Conservation (phyloP, 2,113 vertebrate species). For the Aspidoscelis tigris region DNA sequence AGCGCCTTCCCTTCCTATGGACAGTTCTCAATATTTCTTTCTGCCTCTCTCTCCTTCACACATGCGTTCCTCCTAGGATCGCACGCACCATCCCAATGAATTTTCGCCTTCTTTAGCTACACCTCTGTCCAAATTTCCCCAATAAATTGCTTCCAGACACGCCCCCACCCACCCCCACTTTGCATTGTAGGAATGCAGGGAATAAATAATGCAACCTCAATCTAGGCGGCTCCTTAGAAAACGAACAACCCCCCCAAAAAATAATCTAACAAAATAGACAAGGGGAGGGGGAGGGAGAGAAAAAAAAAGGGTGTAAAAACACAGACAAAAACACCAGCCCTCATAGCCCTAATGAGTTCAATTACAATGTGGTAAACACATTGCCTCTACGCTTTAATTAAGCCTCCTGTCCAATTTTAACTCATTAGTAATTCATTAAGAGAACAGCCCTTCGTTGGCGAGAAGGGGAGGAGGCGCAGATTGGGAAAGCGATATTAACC, state of each 20-base stretch:
- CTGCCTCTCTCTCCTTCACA: too few species aligned
- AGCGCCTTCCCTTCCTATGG: not conserved
- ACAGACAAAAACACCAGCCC: conserved; percentile 60
- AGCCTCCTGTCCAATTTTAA: conserved; percentile 86
- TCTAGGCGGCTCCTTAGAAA: conserved; percentile 71
- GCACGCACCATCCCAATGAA: conserved; percentile 39
- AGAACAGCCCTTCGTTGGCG: conserved; percentile 79
- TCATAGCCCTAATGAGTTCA: conserved; percentile 84
- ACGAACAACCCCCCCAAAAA: not conserved
- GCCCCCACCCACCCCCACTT: conserved; percentile 38
- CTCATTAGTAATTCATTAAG: conserved; percentile 89
- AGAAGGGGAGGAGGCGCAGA: conserved; percentile 50
- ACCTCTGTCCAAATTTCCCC: conserved; percentile 28
- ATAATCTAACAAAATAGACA: not conserved
- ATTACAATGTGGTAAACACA: conserved; percentile 88
- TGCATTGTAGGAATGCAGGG: conserved; percentile 12
- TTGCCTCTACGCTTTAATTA: conserved; percentile 87
- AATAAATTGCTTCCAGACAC: conserved; percentile 62
- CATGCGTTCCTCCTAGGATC: too few species aligned
- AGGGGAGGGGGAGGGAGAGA: conserved; percentile 48
- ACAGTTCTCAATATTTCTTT: not conserved
- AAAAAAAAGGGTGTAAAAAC: not conserved
- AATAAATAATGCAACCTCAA: too few species aligned
- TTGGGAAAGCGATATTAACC: conserved; percentile 19
- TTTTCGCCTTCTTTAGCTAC: conserved; percentile 15